phyloP scores from a whole-genome alignment of 2,113 vertebrate genomes.

The Falcunculus frontatus region DNA sequence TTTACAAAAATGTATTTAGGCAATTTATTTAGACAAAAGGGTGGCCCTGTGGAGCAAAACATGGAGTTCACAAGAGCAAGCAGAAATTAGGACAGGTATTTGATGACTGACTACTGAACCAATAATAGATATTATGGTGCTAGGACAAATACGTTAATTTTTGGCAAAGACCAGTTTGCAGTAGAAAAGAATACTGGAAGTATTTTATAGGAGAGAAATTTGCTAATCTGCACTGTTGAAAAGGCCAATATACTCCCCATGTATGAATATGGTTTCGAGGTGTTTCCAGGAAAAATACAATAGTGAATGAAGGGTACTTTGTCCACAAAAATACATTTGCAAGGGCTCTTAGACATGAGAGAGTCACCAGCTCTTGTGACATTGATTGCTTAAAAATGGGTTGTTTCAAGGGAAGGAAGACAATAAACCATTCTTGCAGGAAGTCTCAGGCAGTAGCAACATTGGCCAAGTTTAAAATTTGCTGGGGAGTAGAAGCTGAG shows the following conservation, averaged over 20 bases:
- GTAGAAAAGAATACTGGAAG: not conserved
- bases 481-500: not conserved
- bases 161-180: not conserved
- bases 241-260: not conserved
- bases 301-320: not conserved
- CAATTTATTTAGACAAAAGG: not conserved
- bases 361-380: constrained; percentile 12
- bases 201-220: not conserved
- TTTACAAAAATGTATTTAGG: not conserved
- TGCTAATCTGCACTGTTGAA: not conserved
- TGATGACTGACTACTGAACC: not conserved
- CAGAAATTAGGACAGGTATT: not conserved
- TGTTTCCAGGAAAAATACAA: constrained; percentile 22
- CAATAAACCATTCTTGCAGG: constrained; percentile 31
- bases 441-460: not conserved
- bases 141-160: not conserved
- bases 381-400: constrained; percentile 9
- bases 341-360: not conserved
- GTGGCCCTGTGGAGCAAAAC: not conserved
- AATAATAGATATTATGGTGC: not conserved
- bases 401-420: not conserved
- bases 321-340: not conserved
- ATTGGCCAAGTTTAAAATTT: not conserved
- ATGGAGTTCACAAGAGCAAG: not conserved
- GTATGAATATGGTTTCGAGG: not conserved